Percentiles rank a stretch among this genome's conserved stretches.
These are phyloP conservation scores for Progne subis DNA, from an alignment of 2,113 vertebrate species.

Conservation along the genomic window DNA sequence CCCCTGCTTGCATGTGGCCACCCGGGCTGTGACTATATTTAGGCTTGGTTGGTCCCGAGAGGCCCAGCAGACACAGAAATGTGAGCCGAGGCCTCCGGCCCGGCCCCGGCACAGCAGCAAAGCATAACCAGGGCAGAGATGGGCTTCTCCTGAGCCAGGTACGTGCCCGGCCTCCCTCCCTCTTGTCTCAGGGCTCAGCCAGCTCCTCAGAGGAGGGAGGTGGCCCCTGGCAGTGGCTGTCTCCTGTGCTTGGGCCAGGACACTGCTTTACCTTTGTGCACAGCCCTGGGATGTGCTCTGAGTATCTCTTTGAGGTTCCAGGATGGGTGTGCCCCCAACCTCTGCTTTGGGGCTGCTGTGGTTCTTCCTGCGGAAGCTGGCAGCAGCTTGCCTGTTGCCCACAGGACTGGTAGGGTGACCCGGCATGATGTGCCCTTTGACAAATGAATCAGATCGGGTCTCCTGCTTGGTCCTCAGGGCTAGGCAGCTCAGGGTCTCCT, in stretches of 20 bases:
- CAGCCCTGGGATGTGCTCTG: not conserved
- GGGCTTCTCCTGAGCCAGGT: slow-evolving; percentile 60
- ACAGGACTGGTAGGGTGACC: not conserved
- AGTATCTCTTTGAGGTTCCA: not conserved
- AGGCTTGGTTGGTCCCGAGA: slow-evolving; percentile 74
- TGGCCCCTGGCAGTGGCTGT: not conserved
- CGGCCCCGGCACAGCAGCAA: not conserved
- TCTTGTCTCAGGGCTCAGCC: not conserved
- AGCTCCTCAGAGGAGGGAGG: not conserved
- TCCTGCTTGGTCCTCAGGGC: not conserved
- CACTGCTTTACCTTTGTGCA: fast-evolving
- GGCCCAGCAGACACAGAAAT: slow-evolving; percentile 76
- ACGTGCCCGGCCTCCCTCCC: not conserved
- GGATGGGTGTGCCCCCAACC: not conserved
- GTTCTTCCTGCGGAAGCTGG: not conserved
- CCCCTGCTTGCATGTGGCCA: slow-evolving; percentile 32
- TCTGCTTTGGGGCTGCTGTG: not conserved
- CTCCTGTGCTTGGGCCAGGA: not conserved
- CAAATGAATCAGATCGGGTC: not conserved
- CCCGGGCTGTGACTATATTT: slow-evolving; percentile 85
- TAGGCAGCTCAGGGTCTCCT: not conserved
- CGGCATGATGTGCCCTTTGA: fast-evolving
- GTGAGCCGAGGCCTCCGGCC: slow-evolving; percentile 70
- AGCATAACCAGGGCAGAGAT: not conserved
- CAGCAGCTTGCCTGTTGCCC: not conserved